Evolutionary conservation across 1,140 invertebrate genomes (phyloP).

Genomic region (Belonocnema kinseyi): DNA sequence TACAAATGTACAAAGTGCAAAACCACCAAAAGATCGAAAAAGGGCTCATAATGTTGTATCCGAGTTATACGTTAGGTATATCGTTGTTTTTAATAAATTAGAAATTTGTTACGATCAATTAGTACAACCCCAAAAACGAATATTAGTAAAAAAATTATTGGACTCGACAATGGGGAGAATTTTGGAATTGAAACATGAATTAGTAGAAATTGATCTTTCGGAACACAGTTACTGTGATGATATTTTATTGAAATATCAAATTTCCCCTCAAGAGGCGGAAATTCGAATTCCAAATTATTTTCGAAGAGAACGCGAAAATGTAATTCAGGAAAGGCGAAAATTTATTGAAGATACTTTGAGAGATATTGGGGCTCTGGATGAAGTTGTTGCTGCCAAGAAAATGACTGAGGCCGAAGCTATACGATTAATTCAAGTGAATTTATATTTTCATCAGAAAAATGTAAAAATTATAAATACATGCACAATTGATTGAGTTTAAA

Average conservation of each 20-base stretch:
- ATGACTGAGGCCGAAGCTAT: slow-evolving; percentile 91
- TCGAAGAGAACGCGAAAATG: slow-evolving; percentile 79
- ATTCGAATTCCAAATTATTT: slow-evolving; percentile 83
- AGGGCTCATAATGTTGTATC: slow-evolving; percentile 78
- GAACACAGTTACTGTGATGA: slow-evolving; percentile 93
- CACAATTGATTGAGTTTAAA: background rate
- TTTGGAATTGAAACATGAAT: slow-evolving; percentile 87
- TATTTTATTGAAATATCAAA: slow-evolving; percentile 77
- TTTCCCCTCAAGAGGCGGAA: slow-evolving; percentile 82
- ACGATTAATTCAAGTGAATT: slow-evolving; percentile 83
- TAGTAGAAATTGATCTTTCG: slow-evolving; percentile 89
- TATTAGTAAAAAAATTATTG: slow-evolving; percentile 85
- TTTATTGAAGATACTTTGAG: slow-evolving; percentile 81
- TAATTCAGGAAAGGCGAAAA: slow-evolving; percentile 77
- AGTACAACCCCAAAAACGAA: slow-evolving; percentile 93
- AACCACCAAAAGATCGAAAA: slow-evolving; percentile 79
- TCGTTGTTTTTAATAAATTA: slow-evolving; percentile 84
- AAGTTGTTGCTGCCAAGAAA: slow-evolving; percentile 74
- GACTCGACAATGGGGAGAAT: slow-evolving; percentile 88
- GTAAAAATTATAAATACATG: no score
- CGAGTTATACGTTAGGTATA: slow-evolving; percentile 87
- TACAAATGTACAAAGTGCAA: slow-evolving; percentile 79
- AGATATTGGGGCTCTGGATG: slow-evolving; percentile 82
- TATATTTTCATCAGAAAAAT: background rate
- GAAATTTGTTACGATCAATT: slow-evolving; percentile 92